phyloP scores from a whole-genome alignment of 2,113 vertebrate genomes.

The Rousettus leschenaultii region DNA sequence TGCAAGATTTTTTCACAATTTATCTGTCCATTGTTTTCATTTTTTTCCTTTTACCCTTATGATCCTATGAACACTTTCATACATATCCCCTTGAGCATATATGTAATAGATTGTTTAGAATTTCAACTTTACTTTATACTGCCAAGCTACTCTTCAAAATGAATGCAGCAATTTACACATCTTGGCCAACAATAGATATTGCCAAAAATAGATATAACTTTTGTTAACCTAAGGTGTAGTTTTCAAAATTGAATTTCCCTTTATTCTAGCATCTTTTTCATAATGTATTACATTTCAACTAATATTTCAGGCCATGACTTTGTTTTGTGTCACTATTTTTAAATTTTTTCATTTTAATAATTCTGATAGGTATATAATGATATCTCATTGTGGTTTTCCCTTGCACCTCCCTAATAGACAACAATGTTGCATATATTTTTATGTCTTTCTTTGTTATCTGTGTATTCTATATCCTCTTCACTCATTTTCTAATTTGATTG shows the following conservation, averaged over 20 bases:
- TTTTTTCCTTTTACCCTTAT: neutral
- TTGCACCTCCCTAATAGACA: neutral
- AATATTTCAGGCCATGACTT: neutral
- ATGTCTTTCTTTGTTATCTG: neutral
- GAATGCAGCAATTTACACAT: neutral
- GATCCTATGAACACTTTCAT: neutral
- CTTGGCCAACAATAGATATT: neutral
- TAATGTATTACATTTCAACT: neutral
- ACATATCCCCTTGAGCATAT: neutral
- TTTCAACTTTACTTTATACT: neutral
- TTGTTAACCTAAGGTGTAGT: neutral
- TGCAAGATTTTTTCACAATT: neutral
- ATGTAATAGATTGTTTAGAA: neutral
- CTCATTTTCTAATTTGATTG: neutral
- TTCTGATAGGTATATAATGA: neutral
- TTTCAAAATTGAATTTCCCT: neutral
- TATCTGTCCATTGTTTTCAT: neutral
- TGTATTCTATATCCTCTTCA: neutral
- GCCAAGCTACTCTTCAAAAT: neutral
- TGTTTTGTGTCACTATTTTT: neutral
- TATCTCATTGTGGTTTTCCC: neutral
- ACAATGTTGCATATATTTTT: neutral
- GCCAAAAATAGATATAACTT: neutral
- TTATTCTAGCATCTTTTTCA: neutral
- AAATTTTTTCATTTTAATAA: neutral